Evolutionary conservation across 2,113 vertebrate genomes (phyloP), one percentile per base, ranked within the genome.

Genomic region (Mesocricetus auratus): DNA sequence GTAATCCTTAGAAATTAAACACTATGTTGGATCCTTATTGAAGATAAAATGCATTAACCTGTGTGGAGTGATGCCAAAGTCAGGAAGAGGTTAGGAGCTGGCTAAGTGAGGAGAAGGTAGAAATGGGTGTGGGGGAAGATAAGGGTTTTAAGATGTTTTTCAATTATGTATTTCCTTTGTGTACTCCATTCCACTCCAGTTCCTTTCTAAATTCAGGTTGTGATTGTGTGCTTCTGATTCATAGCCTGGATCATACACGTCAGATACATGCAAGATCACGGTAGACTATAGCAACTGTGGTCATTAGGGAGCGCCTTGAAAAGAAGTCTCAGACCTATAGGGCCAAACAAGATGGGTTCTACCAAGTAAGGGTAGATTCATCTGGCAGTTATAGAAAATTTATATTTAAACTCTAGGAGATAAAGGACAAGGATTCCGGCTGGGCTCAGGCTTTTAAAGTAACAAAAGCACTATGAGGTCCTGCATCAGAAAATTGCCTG

Each of bases 1-100:
- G 9, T 42, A 77, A 94, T 68, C 68, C 5, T 77, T 56, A 82
- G 42, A 85, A 19, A 19, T 91, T 90, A 75, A 95, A 95, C 83
- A 16, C 82, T 86, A 74, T 3, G 33, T 5, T 64, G 17, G 31
- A 91, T 89, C 75, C 83, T 88, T 88, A 93, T 69, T 66, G 31
- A 42, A 90, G 29, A 75, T 33, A 86, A 95, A 86, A 90, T 56
- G 73, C 17, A 56, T 29, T 75, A 50, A 92, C 77, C 45, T 69
- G 8, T 33, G 66, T 45, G 16, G 33, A 66, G 29, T n/a, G 15
- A 82, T 58, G 3, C 9, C 56, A 83, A 82, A 75, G 11, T 68
- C 66, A 17, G 12, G 13, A 62, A 77, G 68, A 50, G 11, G 5
- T 68, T n/a, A n/a, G n/a, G n/a, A n/a, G n/a, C n/a, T n/a, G n/a